Evolutionary conservation across 2,113 vertebrate genomes (phyloP).

Genomic region (Porphyrio hochstetteri): DNA sequence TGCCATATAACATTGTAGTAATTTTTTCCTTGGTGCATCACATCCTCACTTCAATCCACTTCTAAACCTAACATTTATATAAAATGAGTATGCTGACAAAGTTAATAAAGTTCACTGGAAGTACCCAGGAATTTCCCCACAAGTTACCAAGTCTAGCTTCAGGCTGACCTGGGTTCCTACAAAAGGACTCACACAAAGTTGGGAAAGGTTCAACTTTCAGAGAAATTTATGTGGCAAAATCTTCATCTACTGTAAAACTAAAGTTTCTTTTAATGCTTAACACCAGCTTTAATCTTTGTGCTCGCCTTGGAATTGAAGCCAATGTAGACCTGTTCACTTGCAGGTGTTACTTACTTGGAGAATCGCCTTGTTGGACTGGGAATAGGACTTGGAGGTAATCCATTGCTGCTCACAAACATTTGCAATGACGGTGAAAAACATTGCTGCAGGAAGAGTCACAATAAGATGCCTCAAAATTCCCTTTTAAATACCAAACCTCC

Average conservation of each 20-base stretch:
- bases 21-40: background rate
- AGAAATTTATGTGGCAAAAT: background rate
- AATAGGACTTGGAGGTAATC: conserved; percentile 88
- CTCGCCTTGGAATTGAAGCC: background rate
- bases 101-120: background rate
- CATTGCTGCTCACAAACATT: conserved; percentile 94
- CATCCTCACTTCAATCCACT: background rate
- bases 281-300: background rate
- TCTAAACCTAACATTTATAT: background rate
- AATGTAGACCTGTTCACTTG: background rate
- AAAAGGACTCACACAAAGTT: background rate
- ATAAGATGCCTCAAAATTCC: background rate
- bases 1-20: fast-evolving
- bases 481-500: background rate
- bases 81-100: background rate
- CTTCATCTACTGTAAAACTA: background rate
- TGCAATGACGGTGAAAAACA: conserved; percentile 95
- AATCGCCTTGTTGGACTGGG: conserved; percentile 90
- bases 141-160: background rate
- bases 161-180: fast-evolving
- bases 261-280: background rate
- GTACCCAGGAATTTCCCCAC: background rate
- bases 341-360: conserved; percentile 76
- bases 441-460: conserved; percentile 76
- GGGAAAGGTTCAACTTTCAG: background rate